Evolutionary conservation across 2,888 invertebrate genomes (phyloP), one percentile per base, ranked within the genome.

Genomic region (Auanema sp.): DNA sequence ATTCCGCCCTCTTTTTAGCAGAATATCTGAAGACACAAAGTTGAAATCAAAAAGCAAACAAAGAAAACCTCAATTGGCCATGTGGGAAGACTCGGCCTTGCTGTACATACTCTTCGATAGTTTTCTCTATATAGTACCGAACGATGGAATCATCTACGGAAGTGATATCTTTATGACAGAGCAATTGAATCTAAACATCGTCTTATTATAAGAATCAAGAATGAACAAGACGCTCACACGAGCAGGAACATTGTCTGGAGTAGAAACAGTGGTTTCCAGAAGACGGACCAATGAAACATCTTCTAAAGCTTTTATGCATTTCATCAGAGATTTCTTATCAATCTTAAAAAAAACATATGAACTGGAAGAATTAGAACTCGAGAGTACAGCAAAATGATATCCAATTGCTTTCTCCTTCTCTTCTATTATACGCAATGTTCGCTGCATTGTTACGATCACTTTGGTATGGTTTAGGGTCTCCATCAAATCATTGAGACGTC

Each of bases 71-170:
- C 25, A 65, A 59, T 58, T 79, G 78, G 40, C 80, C 80, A 51
- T 78, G 77, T 0, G 81, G 81, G 60, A 81, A 81, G 2, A 79
- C 70, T n/a, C 75, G 62, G 40, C 74, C 72, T 51, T 81, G 78
- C 16, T 60, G 66, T 43, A 74, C 59, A 60, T 71, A 81, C 40
- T 65, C 53, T 16, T 75, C 77, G 6, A 79, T 64, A n/a, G 69
- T 71, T 10, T 61, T 50, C 12, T 74, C 59, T 41, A 81, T 75
- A 8, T 65, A 75, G 24, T 69, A 67, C 14, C 49, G n/a, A 1
- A 81, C 71, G 49, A 68, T 67, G 1, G 63, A 65, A 52, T 72
- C 66, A 12, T 74, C 63, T 1, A 61, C 64, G 16, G 25, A 40
- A 25, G 41, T 40, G 21, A 80, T 71, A 41, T 68, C 61, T 24